Evolutionary conservation across 1,140 invertebrate species (phyloP), one percentile per base, ranked within the genome.

Genomic region (Drosophila pseudoobscura): DNA sequence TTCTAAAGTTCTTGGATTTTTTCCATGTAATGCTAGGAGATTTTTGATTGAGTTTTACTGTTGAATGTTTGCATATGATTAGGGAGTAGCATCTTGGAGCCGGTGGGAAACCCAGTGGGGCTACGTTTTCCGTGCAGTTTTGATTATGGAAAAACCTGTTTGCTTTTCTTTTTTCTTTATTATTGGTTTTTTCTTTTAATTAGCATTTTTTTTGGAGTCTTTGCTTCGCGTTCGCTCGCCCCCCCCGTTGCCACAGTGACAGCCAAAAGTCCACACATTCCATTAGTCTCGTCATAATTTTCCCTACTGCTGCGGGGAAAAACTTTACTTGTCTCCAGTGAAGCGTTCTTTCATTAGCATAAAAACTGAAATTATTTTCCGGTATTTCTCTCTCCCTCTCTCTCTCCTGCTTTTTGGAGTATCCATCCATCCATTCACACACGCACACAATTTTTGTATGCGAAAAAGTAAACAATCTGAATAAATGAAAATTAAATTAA

Each of bases 11-110:
- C 59, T 58, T 56, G 49, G 52, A 61, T 60, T 59, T 62, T 8
- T 13, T 13, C 11, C 35, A 13, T 73, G 59, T 57, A 82, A 70
- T 68, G 82, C 64, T 31, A 69, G 69, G 66, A 69, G 82, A 80
- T 75, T 70, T 45, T 80, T 85, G 80, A 85, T 85, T 87, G 69
- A 75, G 61, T 85, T 85, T 85, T 87, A 85, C 58, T 60, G 80
- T 69, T 56, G 41, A 39, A 44, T 29, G 73, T 53, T 74, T 65
- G 82, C 80, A 82, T 87, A 80, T 85, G 80, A 85, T 85, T 87
- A 80, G 60, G 15, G 22, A 53, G 51, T 60, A 69, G 35, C 26
- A 47, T 54, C 24, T 17, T 6, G n/a, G 20, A n/a, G 53, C 20
- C 64, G 49, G 51, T 78, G 75, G 56, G 52, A 53, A 39, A 73